phyloP scores from a whole-genome alignment of 2,888 invertebrate genomes.

The Caenorhabditis sulstoni region DNA sequence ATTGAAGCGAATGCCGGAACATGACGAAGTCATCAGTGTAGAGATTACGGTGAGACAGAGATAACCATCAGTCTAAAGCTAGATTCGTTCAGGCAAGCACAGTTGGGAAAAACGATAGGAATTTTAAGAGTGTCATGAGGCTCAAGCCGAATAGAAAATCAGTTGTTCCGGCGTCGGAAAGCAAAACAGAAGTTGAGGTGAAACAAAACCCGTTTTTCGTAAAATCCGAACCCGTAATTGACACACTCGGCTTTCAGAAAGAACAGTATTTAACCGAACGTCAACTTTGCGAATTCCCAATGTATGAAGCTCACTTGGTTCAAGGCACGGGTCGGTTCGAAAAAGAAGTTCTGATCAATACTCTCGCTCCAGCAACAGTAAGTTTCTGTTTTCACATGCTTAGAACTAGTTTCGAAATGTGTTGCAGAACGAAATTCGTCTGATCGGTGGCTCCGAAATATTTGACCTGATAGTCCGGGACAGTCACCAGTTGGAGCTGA shows the following conservation, averaged over 20 bases:
- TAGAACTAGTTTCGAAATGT: not conserved
- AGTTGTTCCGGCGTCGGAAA: not conserved
- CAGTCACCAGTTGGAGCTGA: slow-evolving; percentile 33
- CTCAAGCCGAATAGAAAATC: slow-evolving; percentile 1
- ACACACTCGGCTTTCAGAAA: no score
- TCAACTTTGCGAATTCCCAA: slow-evolving; percentile 49
- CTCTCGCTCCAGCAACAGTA: slow-evolving; percentile 12
- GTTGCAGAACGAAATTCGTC: slow-evolving; percentile 20
- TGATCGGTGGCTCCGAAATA: slow-evolving; percentile 48
- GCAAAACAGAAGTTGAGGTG: no score
- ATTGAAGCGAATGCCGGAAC: slow-evolving; percentile 38
- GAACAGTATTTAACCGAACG: not conserved
- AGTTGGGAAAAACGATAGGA: slow-evolving; percentile 16
- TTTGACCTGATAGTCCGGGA: slow-evolving; percentile 19
- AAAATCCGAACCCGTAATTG: no score
- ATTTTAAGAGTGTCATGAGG: slow-evolving; percentile 10
- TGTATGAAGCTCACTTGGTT: slow-evolving; percentile 43
- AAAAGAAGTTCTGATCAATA: slow-evolving; percentile 34
- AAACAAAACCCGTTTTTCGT: no score
- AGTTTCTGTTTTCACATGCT: not conserved
- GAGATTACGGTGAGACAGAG: slow-evolving; percentile 47
- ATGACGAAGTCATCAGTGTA: slow-evolving; percentile 14
- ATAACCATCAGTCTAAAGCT: no score
- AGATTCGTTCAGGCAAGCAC: slow-evolving; percentile 51
- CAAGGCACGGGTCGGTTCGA: slow-evolving; percentile 50